Percentiles rank a stretch among this genome's conserved stretches.
Evolutionary conservation across 2,888 invertebrate genomes (phyloP).

Genomic region (Merodon equestris): DNA sequence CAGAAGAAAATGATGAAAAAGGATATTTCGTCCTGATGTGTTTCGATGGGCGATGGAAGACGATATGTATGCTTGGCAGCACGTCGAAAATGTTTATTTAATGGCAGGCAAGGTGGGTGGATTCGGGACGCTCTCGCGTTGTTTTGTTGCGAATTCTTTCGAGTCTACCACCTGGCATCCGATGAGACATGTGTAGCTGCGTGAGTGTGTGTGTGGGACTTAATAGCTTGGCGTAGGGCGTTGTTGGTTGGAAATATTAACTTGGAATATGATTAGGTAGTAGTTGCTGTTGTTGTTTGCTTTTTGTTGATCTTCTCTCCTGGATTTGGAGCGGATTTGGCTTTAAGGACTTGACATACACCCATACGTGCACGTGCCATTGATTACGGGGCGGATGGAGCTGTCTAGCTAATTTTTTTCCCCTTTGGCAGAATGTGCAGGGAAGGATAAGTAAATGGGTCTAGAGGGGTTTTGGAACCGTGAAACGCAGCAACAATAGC

Average conservation of each 20-base stretch:
- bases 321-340: slow-evolving; percentile 15
- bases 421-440: no score
- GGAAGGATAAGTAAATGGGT: no score
- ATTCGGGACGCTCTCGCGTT: slow-evolving; percentile 26
- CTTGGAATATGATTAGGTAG: slow-evolving; percentile 26
- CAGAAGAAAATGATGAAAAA: slow-evolving; percentile 41
- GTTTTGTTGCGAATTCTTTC: slow-evolving; percentile 34
- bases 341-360: slow-evolving; percentile 29
- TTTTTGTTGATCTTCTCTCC: slow-evolving; percentile 33
- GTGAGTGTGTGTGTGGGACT: no score
- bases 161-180: slow-evolving; percentile 41
- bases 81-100: slow-evolving; percentile 61
- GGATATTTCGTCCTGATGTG: slow-evolving; percentile 50
- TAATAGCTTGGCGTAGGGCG: neutral
- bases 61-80: slow-evolving; percentile 44
- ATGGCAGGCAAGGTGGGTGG: slow-evolving; percentile 1
- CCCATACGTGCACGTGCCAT: no score
- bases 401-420: no score
- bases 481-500: no score
- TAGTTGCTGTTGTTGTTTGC: no score
- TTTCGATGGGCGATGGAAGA: neutral
- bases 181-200: slow-evolving; percentile 21
- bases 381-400: no score
- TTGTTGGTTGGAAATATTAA: slow-evolving; percentile 48
- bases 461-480: no score